phyloP scores from a whole-genome alignment of 2,113 vertebrate species.

The Crotalus horridus region DNA sequence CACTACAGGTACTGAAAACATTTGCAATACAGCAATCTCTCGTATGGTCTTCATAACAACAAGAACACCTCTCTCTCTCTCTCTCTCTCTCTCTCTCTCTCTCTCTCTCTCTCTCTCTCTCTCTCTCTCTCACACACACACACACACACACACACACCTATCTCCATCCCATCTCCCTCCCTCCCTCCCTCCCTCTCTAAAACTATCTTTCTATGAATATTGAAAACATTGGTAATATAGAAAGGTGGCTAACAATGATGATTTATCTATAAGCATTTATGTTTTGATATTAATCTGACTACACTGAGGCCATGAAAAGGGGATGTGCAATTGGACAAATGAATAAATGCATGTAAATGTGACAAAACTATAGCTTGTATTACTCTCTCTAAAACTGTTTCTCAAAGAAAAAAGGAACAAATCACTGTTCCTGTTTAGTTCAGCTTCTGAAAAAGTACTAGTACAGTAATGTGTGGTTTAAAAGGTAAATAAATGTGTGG shows the following conservation, averaged over 20 bases:
- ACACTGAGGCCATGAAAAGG: background rate
- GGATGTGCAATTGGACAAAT: background rate
- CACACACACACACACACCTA: too few relatives aligned
- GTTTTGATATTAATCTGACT: background rate
- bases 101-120: too few relatives aligned
- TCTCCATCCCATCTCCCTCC: background rate
- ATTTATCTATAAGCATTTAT: background rate
- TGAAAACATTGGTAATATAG: background rate
- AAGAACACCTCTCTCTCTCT: background rate
- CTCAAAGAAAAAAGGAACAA: background rate
- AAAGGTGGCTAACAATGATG: background rate
- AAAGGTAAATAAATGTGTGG: background rate
- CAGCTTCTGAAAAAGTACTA: background rate
- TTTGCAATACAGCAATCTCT: background rate
- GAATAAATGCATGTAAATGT: background rate
- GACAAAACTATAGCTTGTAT: background rate
- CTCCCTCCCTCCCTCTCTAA: background rate
- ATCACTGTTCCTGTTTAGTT: background rate
- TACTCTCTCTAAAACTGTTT: background rate
- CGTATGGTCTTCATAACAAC: too few relatives aligned
- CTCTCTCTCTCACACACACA: too few relatives aligned
- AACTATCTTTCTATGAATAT: background rate
- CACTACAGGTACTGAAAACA: too few relatives aligned
- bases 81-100: background rate
- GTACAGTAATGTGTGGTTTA: background rate